These are phyloP conservation scores for Microplitis mediator DNA, from an alignment of 1,140 invertebrate species.

Conservation along the genomic window DNA sequence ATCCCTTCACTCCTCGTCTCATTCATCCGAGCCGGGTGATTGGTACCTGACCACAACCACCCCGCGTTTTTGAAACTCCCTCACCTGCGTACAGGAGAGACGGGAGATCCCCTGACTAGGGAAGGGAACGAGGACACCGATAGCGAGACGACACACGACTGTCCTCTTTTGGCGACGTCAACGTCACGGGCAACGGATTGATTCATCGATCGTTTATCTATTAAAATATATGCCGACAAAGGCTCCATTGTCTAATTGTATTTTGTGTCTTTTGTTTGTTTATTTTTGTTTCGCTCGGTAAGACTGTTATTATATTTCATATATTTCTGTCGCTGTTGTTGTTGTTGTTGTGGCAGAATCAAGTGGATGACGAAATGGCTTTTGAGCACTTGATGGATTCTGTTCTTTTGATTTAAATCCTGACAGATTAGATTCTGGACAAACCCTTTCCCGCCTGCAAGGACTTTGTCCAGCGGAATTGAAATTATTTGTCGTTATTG, in stretches of 20 bases:
- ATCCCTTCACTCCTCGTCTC: not conserved
- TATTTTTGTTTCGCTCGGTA: not conserved
- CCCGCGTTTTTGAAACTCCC: constrained; percentile 40
- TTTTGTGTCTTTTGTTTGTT: constrained; percentile 1
- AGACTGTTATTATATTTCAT: not conserved
- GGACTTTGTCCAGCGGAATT: too few relatives aligned
- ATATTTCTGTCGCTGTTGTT: too few relatives aligned
- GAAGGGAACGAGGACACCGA: too few relatives aligned
- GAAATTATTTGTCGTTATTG: too few relatives aligned
- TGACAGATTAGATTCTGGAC: too few relatives aligned
- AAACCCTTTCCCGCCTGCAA: too few relatives aligned
- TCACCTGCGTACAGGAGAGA: constrained; percentile 29
- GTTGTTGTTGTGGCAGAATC: too few relatives aligned
- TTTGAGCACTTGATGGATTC: too few relatives aligned
- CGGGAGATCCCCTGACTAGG: not conserved
- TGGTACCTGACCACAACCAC: constrained; percentile 41
- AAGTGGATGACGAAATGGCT: too few relatives aligned
- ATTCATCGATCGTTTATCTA: constrained; percentile 52
- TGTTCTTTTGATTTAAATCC: too few relatives aligned
- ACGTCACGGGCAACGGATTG: constrained; percentile 53
- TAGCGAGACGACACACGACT: constrained; percentile 15
- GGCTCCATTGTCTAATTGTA: constrained; percentile 14
- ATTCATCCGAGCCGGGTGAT: constrained; percentile 32
- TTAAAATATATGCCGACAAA: constrained; percentile 32
- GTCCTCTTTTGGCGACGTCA: constrained; percentile 40